Conservation (phyloP, 2,113 vertebrate genomes). For the Charina bottae region DNA sequence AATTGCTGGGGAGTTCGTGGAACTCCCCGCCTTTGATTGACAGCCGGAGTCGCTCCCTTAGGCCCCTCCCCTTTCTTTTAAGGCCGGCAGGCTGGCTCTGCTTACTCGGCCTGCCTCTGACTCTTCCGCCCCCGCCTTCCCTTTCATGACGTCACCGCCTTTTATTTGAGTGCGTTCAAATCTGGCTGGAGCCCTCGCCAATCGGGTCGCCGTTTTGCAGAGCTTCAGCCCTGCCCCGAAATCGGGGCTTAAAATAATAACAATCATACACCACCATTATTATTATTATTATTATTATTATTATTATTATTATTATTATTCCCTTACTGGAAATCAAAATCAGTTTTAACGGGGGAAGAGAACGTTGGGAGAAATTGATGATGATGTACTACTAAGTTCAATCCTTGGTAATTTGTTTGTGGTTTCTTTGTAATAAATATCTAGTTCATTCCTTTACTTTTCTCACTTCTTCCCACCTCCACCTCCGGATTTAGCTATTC, state of each 20-base stretch:
- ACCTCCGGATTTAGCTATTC: background rate
- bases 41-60: background rate
- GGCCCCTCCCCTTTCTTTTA: background rate
- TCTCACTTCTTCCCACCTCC: background rate
- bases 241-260: background rate
- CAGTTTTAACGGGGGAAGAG: background rate
- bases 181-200: background rate
- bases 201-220: background rate
- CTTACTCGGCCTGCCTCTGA: background rate
- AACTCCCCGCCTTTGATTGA: slow-evolving; percentile 2
- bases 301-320: background rate
- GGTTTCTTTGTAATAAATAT: background rate
- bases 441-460: background rate
- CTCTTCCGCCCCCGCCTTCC: background rate
- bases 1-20: background rate
- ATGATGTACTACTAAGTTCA: background rate
- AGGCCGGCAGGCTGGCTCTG: background rate
- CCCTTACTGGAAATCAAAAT: background rate
- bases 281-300: background rate
- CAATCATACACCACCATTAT: background rate
- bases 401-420: background rate
- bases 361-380: background rate
- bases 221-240: background rate
- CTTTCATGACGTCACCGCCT: background rate
- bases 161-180: background rate